Base-by-base conservation (phyloP, 2,888 invertebrate genomes). In the Merodon equestris region DNA sequence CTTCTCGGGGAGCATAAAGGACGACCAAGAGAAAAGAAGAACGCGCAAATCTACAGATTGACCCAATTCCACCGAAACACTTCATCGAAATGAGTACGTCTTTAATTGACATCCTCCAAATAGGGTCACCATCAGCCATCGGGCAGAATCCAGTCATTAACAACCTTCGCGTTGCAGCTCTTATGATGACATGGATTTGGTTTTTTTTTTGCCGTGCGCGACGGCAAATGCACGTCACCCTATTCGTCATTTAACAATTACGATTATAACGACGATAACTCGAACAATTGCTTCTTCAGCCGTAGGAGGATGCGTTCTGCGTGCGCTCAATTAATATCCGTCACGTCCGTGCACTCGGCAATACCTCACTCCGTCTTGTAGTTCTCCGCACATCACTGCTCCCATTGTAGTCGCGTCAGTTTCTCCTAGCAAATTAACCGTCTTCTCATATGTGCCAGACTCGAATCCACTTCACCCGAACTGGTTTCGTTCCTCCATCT, bases 241-340 rank as follows among this genome's bases (percentile, higher is more conserved):
- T 36, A 44, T 60, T 48, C 12, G 38, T 15, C 45, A 48, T 54
- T 56, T 42, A 50, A 27, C 27, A 38, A 45, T 27, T n/a, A 57
- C 61, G 68, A 68, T 61, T 56, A 57, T 61, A 61, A 63, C 45
- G 61, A 61, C 56, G 44, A 61, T 48, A 68, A 57, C 19, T 47
- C 63, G 50, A 51, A 45, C 34, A 15, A 50, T 61, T 56, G 60
- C 38, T 27, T 44, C 51, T 19, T 60, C 12, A 2, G 1, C 10
- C 14, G 2, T 27, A 27, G 7, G 44, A n/a, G 60, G 58, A 60
- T 68, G 38, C 53, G 53, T 70, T 68, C 34, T 63, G 61, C 74
- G 51, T 74, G 51, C 45, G 57, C 74, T 74, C 60, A 74, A 74
- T 74, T 74, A 68, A 63, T 68, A 68, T 63, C 56, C 61, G 61